Evolutionary conservation across 2,888 invertebrate species (phyloP), one percentile per base, ranked within the genome.

Genomic region (Lochmaea capreae): DNA sequence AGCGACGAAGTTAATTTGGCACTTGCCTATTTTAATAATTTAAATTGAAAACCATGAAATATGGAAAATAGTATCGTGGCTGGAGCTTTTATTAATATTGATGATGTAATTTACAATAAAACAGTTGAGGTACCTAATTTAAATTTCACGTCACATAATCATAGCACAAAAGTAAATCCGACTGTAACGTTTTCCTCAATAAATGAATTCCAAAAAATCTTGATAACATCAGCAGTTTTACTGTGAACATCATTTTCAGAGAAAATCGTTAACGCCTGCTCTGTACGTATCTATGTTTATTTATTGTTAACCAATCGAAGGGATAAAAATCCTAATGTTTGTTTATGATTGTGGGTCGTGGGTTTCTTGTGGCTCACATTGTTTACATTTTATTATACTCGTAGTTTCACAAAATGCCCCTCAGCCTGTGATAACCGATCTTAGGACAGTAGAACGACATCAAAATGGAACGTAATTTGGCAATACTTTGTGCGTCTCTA

Each of bases 321-420:
- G 73, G 75, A 75, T 67, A 75, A 75, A 75, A 72, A 72, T 72
- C 66, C 69, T 66, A 66, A 61, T 75, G 66, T 75, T 72, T 75
- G 70, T 72, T 74, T 74, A 74, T 71, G 67, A 66, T 74, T 59
- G 54, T 70, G 70, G 70, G 54, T 63, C 39, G 75, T 72, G 70
- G 70, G 75, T 70, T 72, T 72, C 68, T 71, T 69, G 68, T 69
- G 68, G 69, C 68, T 75, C 72, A 72, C 68, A 72, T 62, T 75
- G 75, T 75, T 75, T 75, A 72, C 75, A 75, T 75, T 75, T 75
- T 75, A 72, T 72, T 75, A 75, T 75, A 54, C 54, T 54, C 16
- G 54, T 18, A 72, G 67, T 72, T 67, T 70, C 72, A 72, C 63
- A 75, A 75, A 75, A 75, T 72, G 63, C 72, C 67, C 71, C 59